phyloP scores from a whole-genome alignment of 2,888 invertebrate genomes.

The Xanthorhoe designata region DNA sequence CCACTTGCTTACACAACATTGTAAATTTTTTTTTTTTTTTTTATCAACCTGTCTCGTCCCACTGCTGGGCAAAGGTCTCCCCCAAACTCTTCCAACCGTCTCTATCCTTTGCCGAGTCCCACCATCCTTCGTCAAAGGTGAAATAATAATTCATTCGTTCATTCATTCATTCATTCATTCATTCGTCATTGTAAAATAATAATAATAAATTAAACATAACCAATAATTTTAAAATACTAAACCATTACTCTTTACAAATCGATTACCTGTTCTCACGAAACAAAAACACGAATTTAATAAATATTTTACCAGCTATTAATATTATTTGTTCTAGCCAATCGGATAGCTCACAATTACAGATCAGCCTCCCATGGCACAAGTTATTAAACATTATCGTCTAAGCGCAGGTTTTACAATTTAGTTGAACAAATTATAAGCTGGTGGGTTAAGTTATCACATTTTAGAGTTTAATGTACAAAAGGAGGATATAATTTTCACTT shows the following conservation, averaged over 20 bases:
- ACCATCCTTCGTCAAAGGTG: too few species aligned
- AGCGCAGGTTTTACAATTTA: slow-evolving; percentile 81
- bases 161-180: too few species aligned
- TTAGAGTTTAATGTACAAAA: neutral
- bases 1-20: neutral
- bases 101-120: too few species aligned
- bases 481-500: neutral
- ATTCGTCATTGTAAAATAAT: too few species aligned
- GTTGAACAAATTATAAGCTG: slow-evolving; percentile 80
- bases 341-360: slow-evolving; percentile 71
- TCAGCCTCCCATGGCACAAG: slow-evolving; percentile 73
- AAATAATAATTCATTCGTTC: too few species aligned
- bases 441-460: slow-evolving; percentile 46
- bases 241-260: slow-evolving; percentile 12
- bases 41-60: too few species aligned
- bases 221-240: neutral
- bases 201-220: neutral
- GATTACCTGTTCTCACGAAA: slow-evolving; percentile 26
- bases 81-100: too few species aligned
- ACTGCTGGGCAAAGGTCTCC: too few species aligned
- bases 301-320: slow-evolving; percentile 50
- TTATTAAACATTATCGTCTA: slow-evolving; percentile 81
- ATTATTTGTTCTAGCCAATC: slow-evolving; percentile 71
- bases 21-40: too few species aligned
- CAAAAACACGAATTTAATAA: slow-evolving; percentile 28